Percentiles rank a stretch among this genome's conserved stretches.
Conservation (phyloP, 1,140 invertebrate species). For the Drosophila bifasciata region DNA sequence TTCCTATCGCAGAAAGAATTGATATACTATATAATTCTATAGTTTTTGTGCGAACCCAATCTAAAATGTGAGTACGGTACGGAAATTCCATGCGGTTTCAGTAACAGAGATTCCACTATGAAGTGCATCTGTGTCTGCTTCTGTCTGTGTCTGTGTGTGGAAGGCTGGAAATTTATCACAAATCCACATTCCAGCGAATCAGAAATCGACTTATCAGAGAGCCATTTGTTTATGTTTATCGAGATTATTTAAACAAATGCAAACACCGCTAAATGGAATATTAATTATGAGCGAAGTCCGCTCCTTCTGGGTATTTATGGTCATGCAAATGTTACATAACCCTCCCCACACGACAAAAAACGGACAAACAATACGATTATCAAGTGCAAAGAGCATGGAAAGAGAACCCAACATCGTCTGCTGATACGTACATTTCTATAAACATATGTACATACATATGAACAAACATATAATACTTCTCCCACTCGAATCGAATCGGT, state of each 20-base stretch:
- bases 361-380: conserved; percentile 7
- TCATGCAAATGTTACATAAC: conserved; percentile 66
- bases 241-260: conserved; percentile 14
- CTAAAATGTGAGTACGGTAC: conserved; percentile 31
- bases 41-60: not conserved
- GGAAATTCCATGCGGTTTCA: not conserved
- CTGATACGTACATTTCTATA: conserved; percentile 19
- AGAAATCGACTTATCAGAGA: conserved; percentile 49
- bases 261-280: conserved; percentile 7
- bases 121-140: conserved; percentile 21
- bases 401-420: conserved; percentile 27
- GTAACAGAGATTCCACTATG: conserved; percentile 1
- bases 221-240: conserved; percentile 72
- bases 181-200: conserved; percentile 36
- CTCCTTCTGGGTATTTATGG: conserved; percentile 31
- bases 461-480: conserved; percentile 1
- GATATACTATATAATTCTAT: not conserved
- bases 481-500: conserved; percentile 28
- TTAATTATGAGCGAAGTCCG: conserved; percentile 24
- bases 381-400: conserved; percentile 51
- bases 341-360: conserved; percentile 31
- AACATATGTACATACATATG: no score
- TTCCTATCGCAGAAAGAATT: conserved; percentile 21
- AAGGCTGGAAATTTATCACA: conserved; percentile 24
- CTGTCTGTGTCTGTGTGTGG: not conserved